Base-by-base conservation (phyloP, 2,113 vertebrate genomes). In the Triplophysa siluroides region DNA sequence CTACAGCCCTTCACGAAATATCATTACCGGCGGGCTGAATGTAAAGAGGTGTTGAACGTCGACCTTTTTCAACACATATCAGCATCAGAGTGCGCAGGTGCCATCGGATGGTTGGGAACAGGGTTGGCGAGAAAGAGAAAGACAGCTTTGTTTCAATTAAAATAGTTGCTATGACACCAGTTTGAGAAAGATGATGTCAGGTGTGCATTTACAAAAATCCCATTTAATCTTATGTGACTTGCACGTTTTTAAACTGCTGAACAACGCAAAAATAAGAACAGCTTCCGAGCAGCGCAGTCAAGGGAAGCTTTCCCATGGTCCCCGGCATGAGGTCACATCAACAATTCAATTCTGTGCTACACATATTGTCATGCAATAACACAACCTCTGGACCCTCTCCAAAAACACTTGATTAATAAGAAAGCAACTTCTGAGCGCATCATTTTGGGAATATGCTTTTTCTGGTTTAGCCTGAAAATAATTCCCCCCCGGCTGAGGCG, bases 101-200 rank as follows among this genome's bases (percentile, higher is more conserved):
- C 54, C 71, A 73, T 9, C 11, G 13, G 71, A 73, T 2, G 5
- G 47, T 43, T 87, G 70, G 78, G 79, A 84, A 78, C 81, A 87
- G 85, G 80, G 85, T 74, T 87, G 88, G 87, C 81, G 85, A 78
- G 78, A 76, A 81, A 16, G 56, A 77, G 78, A 76, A 81, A 16
- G 56, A 68, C 56, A 78, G 43, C 65, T 26, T 80, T 50, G 58
- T 77, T 70, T 81, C 45, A 72, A 77, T 81, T 79, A 19, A 41
- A 81, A 80, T 72, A 81, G 82, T 81, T 81, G 76, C 76, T 79
- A 81, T 62, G 81, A 83, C 58, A 81, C 81, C 29, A 43, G 52
- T 60, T 70, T 58, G 11, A 75, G 74, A 64, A 29, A 69, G 65
- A 47, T 75, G 56, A 75, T 75, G 62, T 24, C 56, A 76, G 4